phyloP scores from a whole-genome alignment of 2,797 vertebrate genomes.

The Melanotaenia nigrans region DNA sequence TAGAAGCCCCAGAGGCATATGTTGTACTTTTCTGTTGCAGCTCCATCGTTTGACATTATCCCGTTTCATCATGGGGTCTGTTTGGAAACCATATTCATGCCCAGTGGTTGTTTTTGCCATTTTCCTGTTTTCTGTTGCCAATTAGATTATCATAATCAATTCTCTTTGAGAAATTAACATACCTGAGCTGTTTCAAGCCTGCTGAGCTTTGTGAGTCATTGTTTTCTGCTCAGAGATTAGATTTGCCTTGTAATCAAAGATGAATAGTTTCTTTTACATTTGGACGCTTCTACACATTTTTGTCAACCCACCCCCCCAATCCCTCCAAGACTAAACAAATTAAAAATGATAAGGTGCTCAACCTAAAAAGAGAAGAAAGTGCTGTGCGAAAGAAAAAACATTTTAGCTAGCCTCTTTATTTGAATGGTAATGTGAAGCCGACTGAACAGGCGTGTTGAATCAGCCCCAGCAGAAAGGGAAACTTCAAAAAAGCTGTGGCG shows the following conservation, averaged over 20 bases:
- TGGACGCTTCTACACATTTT: conserved; percentile 51
- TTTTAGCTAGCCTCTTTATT: conserved; percentile 77
- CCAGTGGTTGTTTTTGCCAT: conserved; percentile 33
- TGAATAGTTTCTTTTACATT: conserved; percentile 64
- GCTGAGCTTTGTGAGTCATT: conserved; percentile 56
- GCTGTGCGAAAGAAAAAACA: conserved; percentile 67
- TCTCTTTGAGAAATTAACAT: conserved; percentile 55
- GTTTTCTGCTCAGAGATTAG: conserved; percentile 66
- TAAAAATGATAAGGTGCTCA: conserved; percentile 57
- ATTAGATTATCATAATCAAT: conserved; percentile 52
- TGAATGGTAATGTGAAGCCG: conserved; percentile 77
- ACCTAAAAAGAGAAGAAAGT: conserved; percentile 57
- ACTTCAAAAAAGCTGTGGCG: conserved; percentile 66
- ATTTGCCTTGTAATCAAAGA: conserved; percentile 76
- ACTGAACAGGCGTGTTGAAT: conserved; percentile 74
- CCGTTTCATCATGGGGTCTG: conserved; percentile 30
- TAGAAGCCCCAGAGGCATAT: background rate
- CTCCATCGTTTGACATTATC: conserved; percentile 34
- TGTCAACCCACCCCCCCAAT: conserved; percentile 36
- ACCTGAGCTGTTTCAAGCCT: conserved; percentile 63
- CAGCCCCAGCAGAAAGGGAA: conserved; percentile 59
- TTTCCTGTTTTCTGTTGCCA: conserved; percentile 52
- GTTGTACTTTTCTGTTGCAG: conserved; percentile 6
- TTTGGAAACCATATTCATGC: conserved; percentile 41
- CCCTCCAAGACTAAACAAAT: conserved; percentile 58